Evolutionary conservation across 2,888 invertebrate species (phyloP).

Genomic region (Tubiluchus corallicola): DNA sequence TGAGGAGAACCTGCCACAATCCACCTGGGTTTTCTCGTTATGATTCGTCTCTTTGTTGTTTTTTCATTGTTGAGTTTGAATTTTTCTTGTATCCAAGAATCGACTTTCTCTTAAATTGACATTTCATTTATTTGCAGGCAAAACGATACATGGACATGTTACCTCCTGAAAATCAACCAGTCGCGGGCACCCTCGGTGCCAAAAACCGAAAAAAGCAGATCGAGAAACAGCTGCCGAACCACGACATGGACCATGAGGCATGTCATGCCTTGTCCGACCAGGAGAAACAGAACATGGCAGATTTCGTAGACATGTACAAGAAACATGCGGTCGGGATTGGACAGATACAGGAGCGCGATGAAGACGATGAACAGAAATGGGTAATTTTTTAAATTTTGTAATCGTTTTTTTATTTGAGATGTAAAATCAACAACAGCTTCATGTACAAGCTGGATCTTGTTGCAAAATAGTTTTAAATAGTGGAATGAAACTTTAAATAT

Average conservation of each 20-base stretch:
- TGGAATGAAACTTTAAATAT: too few relatives aligned
- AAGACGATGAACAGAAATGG: too few relatives aligned
- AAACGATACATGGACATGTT: constrained; percentile 39
- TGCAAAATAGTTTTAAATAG: too few relatives aligned
- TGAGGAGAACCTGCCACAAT: too few relatives aligned
- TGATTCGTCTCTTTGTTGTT: too few relatives aligned
- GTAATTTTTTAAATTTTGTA: constrained; percentile 20
- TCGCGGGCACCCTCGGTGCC: constrained; percentile 60
- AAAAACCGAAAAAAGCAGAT: constrained; percentile 55
- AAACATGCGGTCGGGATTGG: constrained; percentile 39
- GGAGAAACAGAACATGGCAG: constrained; percentile 7
- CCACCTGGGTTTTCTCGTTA: too few relatives aligned
- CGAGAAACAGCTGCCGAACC: constrained; percentile 55
- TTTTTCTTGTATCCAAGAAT: too few relatives aligned
- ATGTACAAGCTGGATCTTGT: too few relatives aligned
- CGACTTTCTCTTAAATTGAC: too few relatives aligned
- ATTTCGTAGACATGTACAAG: too few relatives aligned
- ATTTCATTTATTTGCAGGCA: constrained; percentile 35
- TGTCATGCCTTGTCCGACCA: constrained; percentile 8
- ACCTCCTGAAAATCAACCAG: constrained; percentile 42
- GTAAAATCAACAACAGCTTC: too few relatives aligned
- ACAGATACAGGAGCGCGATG: constrained; percentile 30
- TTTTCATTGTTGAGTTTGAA: too few relatives aligned
- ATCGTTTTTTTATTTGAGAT: constrained; percentile 34
- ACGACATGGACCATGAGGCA: constrained; percentile 15